Percentiles rank a stretch among this genome's conserved stretches.
These are phyloP conservation scores for Ophonus ardosiacus DNA, from an alignment of 2,888 invertebrate genomes.

Conservation along the genomic window DNA sequence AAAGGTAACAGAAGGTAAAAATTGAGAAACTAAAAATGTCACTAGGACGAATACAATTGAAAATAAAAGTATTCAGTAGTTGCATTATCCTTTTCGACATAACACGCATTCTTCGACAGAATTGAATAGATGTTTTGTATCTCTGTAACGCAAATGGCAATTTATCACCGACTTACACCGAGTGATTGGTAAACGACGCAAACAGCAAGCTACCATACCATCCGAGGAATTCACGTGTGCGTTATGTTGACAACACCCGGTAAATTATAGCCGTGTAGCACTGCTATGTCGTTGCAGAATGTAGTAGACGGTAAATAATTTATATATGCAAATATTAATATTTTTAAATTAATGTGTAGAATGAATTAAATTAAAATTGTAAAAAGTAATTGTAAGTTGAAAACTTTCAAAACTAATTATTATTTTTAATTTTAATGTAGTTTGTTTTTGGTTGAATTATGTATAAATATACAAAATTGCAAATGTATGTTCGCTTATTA, in stretches of 20 bases:
- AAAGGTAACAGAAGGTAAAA: too few relatives aligned
- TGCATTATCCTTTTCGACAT: too few relatives aligned
- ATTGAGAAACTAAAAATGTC: too few relatives aligned
- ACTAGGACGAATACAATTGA: too few relatives aligned
- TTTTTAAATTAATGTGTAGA: slow-evolving; percentile 4
- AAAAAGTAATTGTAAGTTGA: background rate
- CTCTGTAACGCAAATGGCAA: slow-evolving; percentile 21
- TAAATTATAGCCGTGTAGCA: slow-evolving; percentile 24
- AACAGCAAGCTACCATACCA: background rate
- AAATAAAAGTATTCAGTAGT: too few relatives aligned
- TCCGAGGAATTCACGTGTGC: slow-evolving; percentile 16
- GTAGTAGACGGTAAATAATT: background rate
- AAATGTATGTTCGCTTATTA: too few relatives aligned
- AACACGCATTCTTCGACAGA: too few relatives aligned
- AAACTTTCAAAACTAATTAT: too few relatives aligned
- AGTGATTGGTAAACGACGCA: slow-evolving; percentile 20
- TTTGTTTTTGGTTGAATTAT: too few relatives aligned
- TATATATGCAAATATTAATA: background rate
- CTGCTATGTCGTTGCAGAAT: background rate
- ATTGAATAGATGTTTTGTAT: background rate
- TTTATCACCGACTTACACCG: slow-evolving; percentile 33
- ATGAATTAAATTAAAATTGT: slow-evolving; percentile 29
- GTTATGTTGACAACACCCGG: slow-evolving; percentile 30
- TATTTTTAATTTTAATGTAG: too few relatives aligned
- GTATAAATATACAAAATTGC: too few relatives aligned